These are phyloP conservation scores for Caenorhabditis drosophilae DNA, from an alignment of 2,888 invertebrate genomes.

Conservation along the genomic window DNA sequence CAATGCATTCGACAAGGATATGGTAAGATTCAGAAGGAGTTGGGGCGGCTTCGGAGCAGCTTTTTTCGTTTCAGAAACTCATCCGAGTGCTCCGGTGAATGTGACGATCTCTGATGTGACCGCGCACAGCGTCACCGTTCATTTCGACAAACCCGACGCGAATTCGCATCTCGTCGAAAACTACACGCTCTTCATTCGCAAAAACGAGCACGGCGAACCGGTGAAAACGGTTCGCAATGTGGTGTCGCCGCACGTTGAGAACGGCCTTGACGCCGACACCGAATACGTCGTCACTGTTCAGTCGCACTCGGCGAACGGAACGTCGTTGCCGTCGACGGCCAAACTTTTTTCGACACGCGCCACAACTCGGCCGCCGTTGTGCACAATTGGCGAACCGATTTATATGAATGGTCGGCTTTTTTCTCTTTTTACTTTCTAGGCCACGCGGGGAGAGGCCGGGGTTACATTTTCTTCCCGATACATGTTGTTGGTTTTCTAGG, in stretches of 20 bases:
- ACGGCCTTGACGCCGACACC: conserved; percentile 48
- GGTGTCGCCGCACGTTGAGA: conserved; percentile 42
- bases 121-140: conserved; percentile 37
- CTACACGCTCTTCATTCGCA: conserved; percentile 52
- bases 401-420: conserved; percentile 19
- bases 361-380: conserved; percentile 27
- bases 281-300: conserved; percentile 48
- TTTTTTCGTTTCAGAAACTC: conserved; percentile 39
- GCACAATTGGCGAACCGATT: conserved; percentile 48
- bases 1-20: conserved; percentile 59
- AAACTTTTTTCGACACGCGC: conserved; percentile 47
- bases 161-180: conserved; percentile 51
- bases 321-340: conserved; percentile 51
- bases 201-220: conserved; percentile 45
- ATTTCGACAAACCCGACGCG: conserved; percentile 45
- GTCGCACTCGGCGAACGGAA: conserved; percentile 41
- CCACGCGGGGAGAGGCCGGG: too few species aligned
- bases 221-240: conserved; percentile 40
- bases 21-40: conserved; percentile 23
- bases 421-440: neutral
- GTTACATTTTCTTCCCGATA: too few species aligned
- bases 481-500: too few species aligned
- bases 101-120: conserved; percentile 43
- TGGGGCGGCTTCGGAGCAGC: neutral
- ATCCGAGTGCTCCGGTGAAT: conserved; percentile 57